Evolutionary conservation across 1,140 invertebrate species (phyloP), one percentile per base, ranked within the genome.

Genomic region (Lepidotrigona ventralis): DNA sequence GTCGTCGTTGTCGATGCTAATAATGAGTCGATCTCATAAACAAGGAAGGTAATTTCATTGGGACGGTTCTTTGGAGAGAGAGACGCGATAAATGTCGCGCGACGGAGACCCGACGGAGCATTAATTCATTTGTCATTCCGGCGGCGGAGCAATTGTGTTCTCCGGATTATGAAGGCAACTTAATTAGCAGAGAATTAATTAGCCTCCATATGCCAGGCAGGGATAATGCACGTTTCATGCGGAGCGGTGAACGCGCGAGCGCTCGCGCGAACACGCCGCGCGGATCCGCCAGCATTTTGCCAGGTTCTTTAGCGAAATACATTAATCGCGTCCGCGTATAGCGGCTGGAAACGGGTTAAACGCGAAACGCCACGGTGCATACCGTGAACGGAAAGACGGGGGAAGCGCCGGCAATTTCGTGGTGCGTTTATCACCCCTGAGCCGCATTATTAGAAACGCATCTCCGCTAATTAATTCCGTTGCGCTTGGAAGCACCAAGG

Each of bases 121-220:
- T 82, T 82, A 82, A 77, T 76, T 82, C 73, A 77, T 83, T 83
- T 83, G 60, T 83, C 81, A 71, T 78, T 70, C 46, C 66, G 29
- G 56, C 74, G 56, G 56, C 39, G 56, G n/a, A 26, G 66, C 74
- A 70, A 83, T 83, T 78, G 74, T 78, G 73, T 63, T 23, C 26
- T n/a, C 15, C 26, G 81, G 66, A 70, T 83, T 83, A 78, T 39
- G 74, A 78, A 70, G 81, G 58, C 58, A 63, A 81, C 70, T 70
- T 85, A 85, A 85, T 85, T 85, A 81, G 72, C 29, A 74, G 79
- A 60, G 54, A 81, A 85, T 85, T 85, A 85, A 85, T 85, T 85
- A 81, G 64, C 56, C 66, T 73, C 53, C 71, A 29, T 54, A 74
- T 33, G 63, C 60, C 15, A 64, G 51, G 17, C 39, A 23, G 29